phyloP scores from a whole-genome alignment of 1,140 invertebrate genomes.

The Bombus vancouverensis region DNA sequence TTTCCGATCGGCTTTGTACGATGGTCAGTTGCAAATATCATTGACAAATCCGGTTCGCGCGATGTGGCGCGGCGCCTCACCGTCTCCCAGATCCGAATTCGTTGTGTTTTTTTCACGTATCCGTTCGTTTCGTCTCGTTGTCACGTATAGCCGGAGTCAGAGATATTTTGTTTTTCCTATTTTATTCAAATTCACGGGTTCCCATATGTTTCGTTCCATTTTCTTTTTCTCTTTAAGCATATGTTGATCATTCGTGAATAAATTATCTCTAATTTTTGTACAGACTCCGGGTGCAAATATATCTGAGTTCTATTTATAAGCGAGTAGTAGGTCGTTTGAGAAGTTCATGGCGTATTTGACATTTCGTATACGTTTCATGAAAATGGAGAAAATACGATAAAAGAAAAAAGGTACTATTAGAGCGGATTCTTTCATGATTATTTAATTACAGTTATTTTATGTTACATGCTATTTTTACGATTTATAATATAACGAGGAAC shows the following conservation, averaged over 20 bases:
- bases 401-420: too few species aligned
- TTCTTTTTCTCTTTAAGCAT: neutral
- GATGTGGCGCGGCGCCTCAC: too few species aligned
- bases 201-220: neutral
- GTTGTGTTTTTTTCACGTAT: neutral
- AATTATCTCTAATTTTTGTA: neutral
- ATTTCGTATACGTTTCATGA: too few species aligned
- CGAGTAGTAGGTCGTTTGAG: neutral
- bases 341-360: neutral
- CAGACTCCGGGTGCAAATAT: neutral
- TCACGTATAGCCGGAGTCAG: neutral
- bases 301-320: neutral
- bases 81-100: neutral
- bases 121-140: neutral
- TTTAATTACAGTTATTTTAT: too few species aligned
- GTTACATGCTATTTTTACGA: too few species aligned
- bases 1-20: conserved; percentile 35
- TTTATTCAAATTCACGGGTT: neutral
- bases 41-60: neutral
- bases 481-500: too few species aligned
- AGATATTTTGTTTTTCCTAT: neutral
- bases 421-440: too few species aligned
- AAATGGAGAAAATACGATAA: neutral
- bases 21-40: conserved; percentile 30
- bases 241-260: neutral